Conservation (phyloP, 23 tunicate species). For the Trididemnum nubilum region DNA sequence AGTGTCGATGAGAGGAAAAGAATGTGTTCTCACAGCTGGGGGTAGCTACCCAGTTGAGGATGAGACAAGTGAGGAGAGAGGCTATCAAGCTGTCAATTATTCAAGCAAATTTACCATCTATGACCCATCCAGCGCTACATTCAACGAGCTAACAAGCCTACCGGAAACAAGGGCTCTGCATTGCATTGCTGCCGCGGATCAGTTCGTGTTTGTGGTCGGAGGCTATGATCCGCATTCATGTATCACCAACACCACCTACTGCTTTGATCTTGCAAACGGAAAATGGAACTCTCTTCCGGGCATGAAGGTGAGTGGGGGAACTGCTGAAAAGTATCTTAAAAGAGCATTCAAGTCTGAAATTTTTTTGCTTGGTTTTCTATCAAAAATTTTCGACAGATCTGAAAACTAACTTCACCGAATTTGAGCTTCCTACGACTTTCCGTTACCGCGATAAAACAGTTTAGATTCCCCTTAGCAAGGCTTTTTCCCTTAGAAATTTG, state of each 20-base stretch:
- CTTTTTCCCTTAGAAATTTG: no score
- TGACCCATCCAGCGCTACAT: conserved; percentile 34
- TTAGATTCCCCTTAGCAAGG: no score
- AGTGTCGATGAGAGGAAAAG: conserved; percentile 68
- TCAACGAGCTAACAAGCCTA: conserved; percentile 56
- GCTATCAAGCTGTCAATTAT: conserved; percentile 75
- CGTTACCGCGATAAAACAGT: no score
- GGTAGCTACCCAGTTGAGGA: conserved; percentile 77
- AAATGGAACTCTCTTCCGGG: conserved; percentile 64
- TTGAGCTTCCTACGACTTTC: no score
- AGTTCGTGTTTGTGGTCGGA: conserved; percentile 83
- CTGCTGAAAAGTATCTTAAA: no score
- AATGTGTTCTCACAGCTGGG: conserved; percentile 57
- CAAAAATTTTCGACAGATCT: no score
- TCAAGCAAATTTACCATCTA: conserved; percentile 56
- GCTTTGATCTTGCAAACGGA: conserved; percentile 74
- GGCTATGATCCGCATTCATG: conserved; percentile 90
- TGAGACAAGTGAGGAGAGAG: conserved; percentile 80
- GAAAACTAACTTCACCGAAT: no score
- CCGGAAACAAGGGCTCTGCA: conserved; percentile 82
- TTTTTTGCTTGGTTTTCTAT: no score
- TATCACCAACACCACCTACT: conserved; percentile 65
- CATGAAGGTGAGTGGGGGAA: conserved; percentile 55
- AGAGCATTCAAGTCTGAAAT: no score
- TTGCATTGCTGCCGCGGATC: conserved; percentile 72